Percentiles rank a stretch among this genome's conserved stretches.
Evolutionary conservation across 2,113 vertebrate species (phyloP).

Genomic region (Indicator maculatus): DNA sequence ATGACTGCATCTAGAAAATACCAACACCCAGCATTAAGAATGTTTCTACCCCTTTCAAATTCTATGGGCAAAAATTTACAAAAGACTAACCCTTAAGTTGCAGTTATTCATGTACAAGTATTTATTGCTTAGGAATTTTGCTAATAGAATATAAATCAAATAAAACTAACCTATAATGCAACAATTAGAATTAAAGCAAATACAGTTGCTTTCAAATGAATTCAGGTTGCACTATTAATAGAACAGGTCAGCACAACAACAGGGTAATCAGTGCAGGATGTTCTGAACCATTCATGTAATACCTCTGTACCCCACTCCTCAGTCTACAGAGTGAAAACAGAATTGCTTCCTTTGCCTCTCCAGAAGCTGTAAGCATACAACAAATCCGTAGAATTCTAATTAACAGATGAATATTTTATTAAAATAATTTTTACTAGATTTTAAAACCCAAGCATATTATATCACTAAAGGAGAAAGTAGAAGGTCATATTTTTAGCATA

Average conservation of each 20-base stretch:
- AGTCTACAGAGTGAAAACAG: neutral
- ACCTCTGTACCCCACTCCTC: neutral
- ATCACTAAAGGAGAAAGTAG: neutral
- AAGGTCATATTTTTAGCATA: neutral
- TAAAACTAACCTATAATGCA: neutral
- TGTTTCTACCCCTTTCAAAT: neutral
- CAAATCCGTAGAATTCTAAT: neutral
- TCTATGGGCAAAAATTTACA: neutral
- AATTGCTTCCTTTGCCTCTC: neutral
- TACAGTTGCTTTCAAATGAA: neutral
- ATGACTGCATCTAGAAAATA: conserved; percentile 10
- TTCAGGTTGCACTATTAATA: neutral
- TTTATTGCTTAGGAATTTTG: neutral
- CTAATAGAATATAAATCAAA: conserved; percentile 10
- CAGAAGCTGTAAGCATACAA: neutral
- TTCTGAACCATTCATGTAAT: neutral
- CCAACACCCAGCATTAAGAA: neutral
- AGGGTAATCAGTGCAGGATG: neutral
- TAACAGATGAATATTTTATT: neutral
- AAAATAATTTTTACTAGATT: neutral
- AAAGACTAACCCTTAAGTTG: neutral
- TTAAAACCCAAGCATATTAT: neutral
- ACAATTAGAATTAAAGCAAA: neutral
- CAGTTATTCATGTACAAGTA: neutral
- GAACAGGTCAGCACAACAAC: neutral